Base-by-base conservation (phyloP, 2,797 vertebrate species). In the Lagorchestes hirsutus region DNA sequence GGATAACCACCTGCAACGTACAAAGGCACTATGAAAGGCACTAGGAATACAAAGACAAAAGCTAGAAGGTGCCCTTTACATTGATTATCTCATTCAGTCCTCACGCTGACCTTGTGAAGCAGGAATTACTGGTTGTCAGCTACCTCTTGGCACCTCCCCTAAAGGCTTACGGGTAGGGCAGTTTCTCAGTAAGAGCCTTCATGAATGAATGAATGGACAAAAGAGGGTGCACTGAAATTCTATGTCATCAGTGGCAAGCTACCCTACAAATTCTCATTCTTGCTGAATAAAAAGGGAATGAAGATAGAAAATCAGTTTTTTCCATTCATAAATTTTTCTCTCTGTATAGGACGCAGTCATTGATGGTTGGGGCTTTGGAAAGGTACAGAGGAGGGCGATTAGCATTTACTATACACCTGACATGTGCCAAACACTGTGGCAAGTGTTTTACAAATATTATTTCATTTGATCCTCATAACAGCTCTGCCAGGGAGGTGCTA, bases 251-350 rank as follows among this genome's bases (percentile, higher is more conserved):
- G 62, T 74, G 16, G 62, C 62, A 74, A 74, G 16, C 62, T 74
- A 22, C 5, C 16, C 62, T 22, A 74, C n/a, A 93, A 94, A 90
- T 96, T 91, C 54, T 56, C 91, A 31, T 92, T 91, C 31, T 90
- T 90, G 92, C 82, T 62, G 50, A 96, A 14, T 50, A 56, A 55
- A 10, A n/a, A 55, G 16, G 87, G 74, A 91, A 58, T 40, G 11
- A 28, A 96, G 58, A 58, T 50, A 95, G 56, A 56, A 40, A 16
- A 40, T 40, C 28, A 16, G 1, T n/a, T 52, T 3, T 4, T 62
- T 16, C 55, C 27, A 28, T 18, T 18, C 57, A 46, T 52, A 54
- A 50, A 28, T 12, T 0, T 2, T 67, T 40, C 24, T 54, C 40
- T 52, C 1, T 67, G 50, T 29, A 0, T 13, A 62, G 24, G 57